These are phyloP conservation scores for Agrilus planipennis DNA, from an alignment of 1,140 invertebrate genomes.

Conservation along the genomic window DNA sequence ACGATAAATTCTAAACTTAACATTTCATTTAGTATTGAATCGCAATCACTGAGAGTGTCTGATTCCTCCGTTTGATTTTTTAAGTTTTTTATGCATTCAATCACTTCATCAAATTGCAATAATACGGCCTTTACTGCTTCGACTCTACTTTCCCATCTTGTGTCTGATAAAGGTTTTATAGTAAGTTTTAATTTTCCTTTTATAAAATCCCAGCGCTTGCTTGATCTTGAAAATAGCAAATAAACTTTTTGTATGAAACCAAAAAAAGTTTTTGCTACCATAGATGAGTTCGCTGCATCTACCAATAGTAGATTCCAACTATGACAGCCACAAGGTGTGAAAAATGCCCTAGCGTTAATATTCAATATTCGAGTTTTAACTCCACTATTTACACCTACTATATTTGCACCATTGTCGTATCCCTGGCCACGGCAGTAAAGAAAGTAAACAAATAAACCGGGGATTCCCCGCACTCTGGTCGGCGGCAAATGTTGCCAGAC, in stretches of 20 bases:
- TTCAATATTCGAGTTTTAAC: slow-evolving; percentile 18
- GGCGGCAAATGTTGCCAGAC: no score
- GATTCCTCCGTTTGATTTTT: slow-evolving; percentile 20
- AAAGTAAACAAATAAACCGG: no score
- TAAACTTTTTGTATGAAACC: slow-evolving; percentile 10
- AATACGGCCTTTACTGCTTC: slow-evolving; percentile 13
- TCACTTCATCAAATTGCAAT: slow-evolving; percentile 23
- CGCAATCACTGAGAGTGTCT: slow-evolving; percentile 20
- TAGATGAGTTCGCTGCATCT: slow-evolving; percentile 8
- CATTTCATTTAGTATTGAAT: slow-evolving; percentile 20
- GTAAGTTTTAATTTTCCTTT: slow-evolving; percentile 15
- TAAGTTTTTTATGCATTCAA: slow-evolving; percentile 20
- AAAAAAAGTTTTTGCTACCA: slow-evolving; percentile 10
- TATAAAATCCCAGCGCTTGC: slow-evolving; percentile 13
- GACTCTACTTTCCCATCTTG: slow-evolving; percentile 16
- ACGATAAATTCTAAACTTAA: slow-evolving; percentile 22
- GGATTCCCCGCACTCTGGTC: no score
- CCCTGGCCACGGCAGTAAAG: slow-evolving; percentile 16
- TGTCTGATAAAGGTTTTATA: slow-evolving; percentile 16
- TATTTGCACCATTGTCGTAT: slow-evolving; percentile 18
- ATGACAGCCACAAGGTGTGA: slow-evolving; percentile 17
- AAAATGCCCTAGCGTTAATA: slow-evolving; percentile 18
- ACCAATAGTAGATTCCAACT: slow-evolving; percentile 8
- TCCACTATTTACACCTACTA: slow-evolving; percentile 14
- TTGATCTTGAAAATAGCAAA: slow-evolving; percentile 13